A percentile compares a stretch with the other conserved stretches of the same genome.
These are phyloP conservation scores for Phyllostomus discolor DNA, from an alignment of 2,113 vertebrate species.

Conservation along the genomic window DNA sequence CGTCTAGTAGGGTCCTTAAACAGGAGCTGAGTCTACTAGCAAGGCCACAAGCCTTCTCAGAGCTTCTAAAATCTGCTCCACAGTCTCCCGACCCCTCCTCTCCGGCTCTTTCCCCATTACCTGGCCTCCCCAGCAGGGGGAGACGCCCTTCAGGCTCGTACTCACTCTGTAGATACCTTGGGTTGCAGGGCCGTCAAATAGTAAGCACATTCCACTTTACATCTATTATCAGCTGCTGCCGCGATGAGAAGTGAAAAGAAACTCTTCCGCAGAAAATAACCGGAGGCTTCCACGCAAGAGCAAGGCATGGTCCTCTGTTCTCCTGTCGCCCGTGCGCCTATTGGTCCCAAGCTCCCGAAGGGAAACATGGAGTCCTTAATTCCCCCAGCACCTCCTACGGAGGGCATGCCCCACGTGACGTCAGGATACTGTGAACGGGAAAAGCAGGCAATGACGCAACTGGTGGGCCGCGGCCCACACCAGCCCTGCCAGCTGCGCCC, in stretches of 20 bases:
- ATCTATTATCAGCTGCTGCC: background rate
- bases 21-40: background rate
- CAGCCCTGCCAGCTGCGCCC: background rate
- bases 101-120: background rate
- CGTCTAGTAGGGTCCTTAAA: too few species aligned
- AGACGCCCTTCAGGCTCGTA: background rate
- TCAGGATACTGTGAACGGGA: rapidly evolving
- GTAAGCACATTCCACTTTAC: background rate
- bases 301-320: rapidly evolving
- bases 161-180: background rate
- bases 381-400: rapidly evolving
- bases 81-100: background rate
- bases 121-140: background rate
- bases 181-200: background rate
- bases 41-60: background rate
- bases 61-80: background rate
- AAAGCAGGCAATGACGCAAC: background rate
- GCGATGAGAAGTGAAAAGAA: background rate
- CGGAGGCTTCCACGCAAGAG: rapidly evolving
- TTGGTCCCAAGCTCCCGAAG: background rate
- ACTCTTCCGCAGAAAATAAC: background rate
- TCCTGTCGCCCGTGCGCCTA: rapidly evolving
- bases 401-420: rapidly evolving
- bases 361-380: rapidly evolving
- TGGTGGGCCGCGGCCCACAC: too few species aligned